Base-by-base conservation (phyloP, 2,113 vertebrate species). In the Cephalopterus ornatus region DNA sequence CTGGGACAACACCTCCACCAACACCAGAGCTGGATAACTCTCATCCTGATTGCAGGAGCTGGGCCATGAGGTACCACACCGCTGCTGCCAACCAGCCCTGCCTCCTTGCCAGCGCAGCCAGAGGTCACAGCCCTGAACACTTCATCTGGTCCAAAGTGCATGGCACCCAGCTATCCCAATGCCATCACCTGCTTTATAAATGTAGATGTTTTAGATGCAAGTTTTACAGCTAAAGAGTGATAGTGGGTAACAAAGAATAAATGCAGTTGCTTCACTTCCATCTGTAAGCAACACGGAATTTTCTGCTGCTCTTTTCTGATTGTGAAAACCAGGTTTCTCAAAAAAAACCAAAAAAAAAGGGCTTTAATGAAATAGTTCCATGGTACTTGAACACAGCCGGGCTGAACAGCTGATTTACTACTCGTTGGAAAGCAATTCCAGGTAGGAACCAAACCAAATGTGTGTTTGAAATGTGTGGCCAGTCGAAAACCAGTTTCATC, bases 251-350 rank as follows among this genome's bases (percentile, higher is more conserved):
- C 0, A 2, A 87, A 86, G 90, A 85, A 88, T 81, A 92, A 92
- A 95, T 2, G 14, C 74, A 39, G 32, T 46, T 82, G 71, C 72
- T 90, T 92, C 67, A n/a, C 47, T 12, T 23, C 71, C 55, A 18
- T 63, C 74, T 3, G 8, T 55, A 62, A 55, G 63, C 19, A 5
- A 73, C 50, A 32, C 7, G 0, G 67, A 70, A 33, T 88, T 74
- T 76, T 65, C 74, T 70, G 94, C 66, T 79, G 85, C 88, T 88
- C 67, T 83, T 78, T 52, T 33, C 87, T 21, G 23, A 76, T 56
- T 35, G 37, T 39, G 46, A 85, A 91, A 82, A 70, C 2, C n/a
- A 70, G 6, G 37, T 65, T 81, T 79, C 55, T 67, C 21, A n/a
- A 30, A 86, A 28, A 42, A 33, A 42, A 63, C 20, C 21, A 23